A percentile compares a stretch with the other conserved stretches of the same genome.
phyloP scores from a whole-genome alignment of 2,113 vertebrate genomes.

The Mormoops blainvillei region DNA sequence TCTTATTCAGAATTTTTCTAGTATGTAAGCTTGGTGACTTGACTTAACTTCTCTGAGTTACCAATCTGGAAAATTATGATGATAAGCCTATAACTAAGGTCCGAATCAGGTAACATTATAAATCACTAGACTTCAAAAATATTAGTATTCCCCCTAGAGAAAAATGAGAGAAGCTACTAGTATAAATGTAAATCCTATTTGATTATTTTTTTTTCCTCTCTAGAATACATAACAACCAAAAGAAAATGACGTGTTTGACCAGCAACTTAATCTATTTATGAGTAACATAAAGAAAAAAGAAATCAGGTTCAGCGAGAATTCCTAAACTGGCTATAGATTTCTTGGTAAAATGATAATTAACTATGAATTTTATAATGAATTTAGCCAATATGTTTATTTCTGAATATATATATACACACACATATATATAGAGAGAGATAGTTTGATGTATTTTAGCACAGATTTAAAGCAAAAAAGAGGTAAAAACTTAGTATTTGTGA shows the following conservation, averaged over 20 bases:
- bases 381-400: background rate
- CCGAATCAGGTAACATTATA: background rate
- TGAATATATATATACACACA: background rate
- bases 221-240: background rate
- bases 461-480: background rate
- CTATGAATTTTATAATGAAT: background rate
- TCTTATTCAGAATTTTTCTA: background rate
- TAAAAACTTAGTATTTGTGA: background rate
- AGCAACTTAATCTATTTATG: background rate
- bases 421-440: too few relatives aligned
- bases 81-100: background rate
- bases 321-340: background rate
- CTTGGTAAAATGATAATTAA: background rate
- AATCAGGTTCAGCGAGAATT: background rate
- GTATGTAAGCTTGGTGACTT: background rate
- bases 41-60: slow-evolving; percentile 13
- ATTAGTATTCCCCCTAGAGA: background rate
- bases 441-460: background rate
- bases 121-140: background rate
- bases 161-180: background rate
- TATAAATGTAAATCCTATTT: background rate
- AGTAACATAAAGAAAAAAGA: background rate
- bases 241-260: slow-evolving; percentile 6
- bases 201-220: background rate
- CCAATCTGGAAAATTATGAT: slow-evolving; percentile 18